Base-by-base conservation (phyloP, 2,113 vertebrate species). In the Myiozetetes cayanensis region DNA sequence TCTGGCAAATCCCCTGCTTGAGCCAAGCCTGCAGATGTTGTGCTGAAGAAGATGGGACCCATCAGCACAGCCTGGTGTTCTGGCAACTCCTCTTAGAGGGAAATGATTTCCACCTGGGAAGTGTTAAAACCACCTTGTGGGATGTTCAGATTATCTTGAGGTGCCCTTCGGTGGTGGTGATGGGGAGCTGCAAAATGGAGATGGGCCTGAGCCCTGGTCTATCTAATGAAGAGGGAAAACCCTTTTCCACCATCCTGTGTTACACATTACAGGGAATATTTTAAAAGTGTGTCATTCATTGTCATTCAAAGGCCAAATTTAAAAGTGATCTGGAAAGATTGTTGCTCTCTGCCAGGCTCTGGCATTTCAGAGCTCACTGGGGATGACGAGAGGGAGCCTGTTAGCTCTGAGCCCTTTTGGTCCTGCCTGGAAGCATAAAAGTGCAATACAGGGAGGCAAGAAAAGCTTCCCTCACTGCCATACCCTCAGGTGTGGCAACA, bases 281-380 rank as follows among this genome's bases (percentile, higher is more conserved):
- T 94, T 65, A 44, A 56, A 78, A 80, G 37, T 4, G 0, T 7
- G 5, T 3, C 4, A 17, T 53, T 90, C 6, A 0, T 58, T 89
- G 88, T 84, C 73, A 59, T 82, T 93, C 53, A 58, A 81, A 93
- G 61, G 25, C 71, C 61, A 66, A 65, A 86, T 87, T 82, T 72
- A 74, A 92, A 86, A 92, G 49, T 0, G 0, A 24, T 77, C 28
- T 5, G 1, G 61, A 81, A 77, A 63, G 58, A 53, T 20, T 47
- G 52, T 35, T 7, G 3, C 37, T 89, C 18, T 41, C 56, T 89
- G 63, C 55, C 44, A 3, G 9, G 58, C 27, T 78, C 28, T 27
- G 0, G 8, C 0, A 0, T 90, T 75, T 85, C 71, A 68, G 80
- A 72, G 72, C 62, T 86, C 25, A 9, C 12, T 44, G 25, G 18